Evolutionary conservation across 1,140 invertebrate species (phyloP).

Genomic region (Drosophila pectinifera): DNA sequence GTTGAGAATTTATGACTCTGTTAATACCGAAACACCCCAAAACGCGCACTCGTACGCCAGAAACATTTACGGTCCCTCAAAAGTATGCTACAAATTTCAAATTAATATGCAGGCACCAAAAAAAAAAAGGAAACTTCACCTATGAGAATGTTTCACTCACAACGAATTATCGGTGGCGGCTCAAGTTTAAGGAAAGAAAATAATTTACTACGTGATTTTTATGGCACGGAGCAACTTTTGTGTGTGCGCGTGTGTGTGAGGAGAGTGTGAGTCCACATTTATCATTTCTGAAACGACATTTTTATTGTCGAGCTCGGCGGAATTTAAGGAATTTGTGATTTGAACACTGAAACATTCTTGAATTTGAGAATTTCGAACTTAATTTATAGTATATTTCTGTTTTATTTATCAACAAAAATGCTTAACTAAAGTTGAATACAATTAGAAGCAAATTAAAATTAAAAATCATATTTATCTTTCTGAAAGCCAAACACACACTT

Average conservation of each 20-base stretch:
- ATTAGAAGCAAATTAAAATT: too few relatives aligned
- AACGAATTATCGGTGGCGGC: slow-evolving; percentile 67
- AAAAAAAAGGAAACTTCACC: slow-evolving; percentile 46
- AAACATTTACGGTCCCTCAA: slow-evolving; percentile 24
- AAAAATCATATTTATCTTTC: too few relatives aligned
- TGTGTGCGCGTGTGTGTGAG: slow-evolving; percentile 5
- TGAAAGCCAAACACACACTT: too few relatives aligned
- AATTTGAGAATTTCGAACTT: background rate
- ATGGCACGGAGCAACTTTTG: slow-evolving; percentile 34
- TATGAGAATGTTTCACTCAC: slow-evolving; percentile 55
- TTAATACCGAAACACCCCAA: slow-evolving; percentile 57
- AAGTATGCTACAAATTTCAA: slow-evolving; percentile 76
- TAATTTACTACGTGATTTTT: slow-evolving; percentile 76
- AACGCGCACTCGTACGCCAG: slow-evolving; percentile 7
- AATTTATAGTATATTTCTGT: too few relatives aligned
- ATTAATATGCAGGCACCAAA: slow-evolving; percentile 64
- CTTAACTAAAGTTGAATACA: too few relatives aligned
- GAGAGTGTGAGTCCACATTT: slow-evolving; percentile 42
- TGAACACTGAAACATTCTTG: slow-evolving; percentile 12
- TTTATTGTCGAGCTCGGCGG: slow-evolving; percentile 54
- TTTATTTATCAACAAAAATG: too few relatives aligned
- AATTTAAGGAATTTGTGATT: slow-evolving; percentile 30
- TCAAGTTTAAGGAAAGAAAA: slow-evolving; percentile 61
- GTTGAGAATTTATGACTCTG: slow-evolving; percentile 69
- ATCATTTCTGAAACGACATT: slow-evolving; percentile 70